phyloP scores from a whole-genome alignment of 2,797 vertebrate genomes.

The Rhadinocentrus ornatus region DNA sequence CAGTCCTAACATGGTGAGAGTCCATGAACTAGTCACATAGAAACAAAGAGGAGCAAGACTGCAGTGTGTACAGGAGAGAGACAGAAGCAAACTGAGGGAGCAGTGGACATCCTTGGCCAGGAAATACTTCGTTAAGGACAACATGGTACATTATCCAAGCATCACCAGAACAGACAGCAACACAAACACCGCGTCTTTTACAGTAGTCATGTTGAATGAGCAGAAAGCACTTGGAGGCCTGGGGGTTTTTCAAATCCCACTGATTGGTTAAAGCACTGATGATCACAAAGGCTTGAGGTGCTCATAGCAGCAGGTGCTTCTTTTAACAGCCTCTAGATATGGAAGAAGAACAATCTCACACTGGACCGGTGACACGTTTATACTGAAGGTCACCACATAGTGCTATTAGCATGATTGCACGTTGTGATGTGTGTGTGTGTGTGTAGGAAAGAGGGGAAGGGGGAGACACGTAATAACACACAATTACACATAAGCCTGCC shows the following conservation, averaged over 20 bases:
- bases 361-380: constrained; percentile 66
- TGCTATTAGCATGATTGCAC: constrained; percentile 74
- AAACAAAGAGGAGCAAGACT: constrained; percentile 78
- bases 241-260: constrained; percentile 62
- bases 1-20: constrained; percentile 83
- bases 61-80: constrained; percentile 77
- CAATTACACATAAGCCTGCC: constrained; percentile 63
- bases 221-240: constrained; percentile 78
- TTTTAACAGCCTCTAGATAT: constrained; percentile 74
- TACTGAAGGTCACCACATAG: constrained; percentile 69
- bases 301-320: constrained; percentile 80
- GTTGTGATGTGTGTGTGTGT: constrained; percentile 49
- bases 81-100: constrained; percentile 79
- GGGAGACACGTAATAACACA: constrained; percentile 67
- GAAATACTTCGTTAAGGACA: constrained; percentile 79
- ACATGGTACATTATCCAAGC: constrained; percentile 77
- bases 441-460: constrained; percentile 27
- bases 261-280: constrained; percentile 83
- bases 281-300: constrained; percentile 83
- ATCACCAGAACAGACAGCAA: constrained; percentile 77
- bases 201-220: constrained; percentile 74
- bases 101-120: constrained; percentile 85
- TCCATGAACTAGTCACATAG: constrained; percentile 79
- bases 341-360: constrained; percentile 71
- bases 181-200: constrained; percentile 78